Conservation (phyloP, 2,888 invertebrate genomes). For the Campopleginae sp. region DNA sequence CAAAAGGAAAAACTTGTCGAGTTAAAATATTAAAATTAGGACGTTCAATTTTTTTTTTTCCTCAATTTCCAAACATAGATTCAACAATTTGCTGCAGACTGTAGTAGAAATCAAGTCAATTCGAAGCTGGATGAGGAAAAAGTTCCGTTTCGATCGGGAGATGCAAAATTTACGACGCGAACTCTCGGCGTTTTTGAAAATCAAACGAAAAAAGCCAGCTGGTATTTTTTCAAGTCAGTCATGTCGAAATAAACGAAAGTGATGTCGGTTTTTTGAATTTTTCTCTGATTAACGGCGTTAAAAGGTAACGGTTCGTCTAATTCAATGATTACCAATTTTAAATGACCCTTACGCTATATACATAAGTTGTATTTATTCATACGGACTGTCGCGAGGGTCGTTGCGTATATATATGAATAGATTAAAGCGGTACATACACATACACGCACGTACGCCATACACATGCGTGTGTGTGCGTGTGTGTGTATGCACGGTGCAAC, state of each 20-base stretch:
- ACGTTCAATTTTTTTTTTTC: not conserved
- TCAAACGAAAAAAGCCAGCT: not conserved
- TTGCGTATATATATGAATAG: not conserved
- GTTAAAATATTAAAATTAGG: not conserved
- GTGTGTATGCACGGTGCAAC: constrained; percentile 45
- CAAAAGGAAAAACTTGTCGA: not conserved
- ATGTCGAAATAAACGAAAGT: not conserved
- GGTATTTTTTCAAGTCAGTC: not conserved
- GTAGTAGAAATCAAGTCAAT: not conserved
- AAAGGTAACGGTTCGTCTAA: not conserved
- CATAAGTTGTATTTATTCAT: not conserved
- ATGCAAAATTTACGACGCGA: not conserved
- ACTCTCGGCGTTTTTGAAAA: not conserved
- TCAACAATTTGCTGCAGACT: not conserved
- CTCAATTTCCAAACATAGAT: not conserved
- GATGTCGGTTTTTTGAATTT: not conserved
- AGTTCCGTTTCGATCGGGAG: not conserved
- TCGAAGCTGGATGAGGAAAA: not conserved
- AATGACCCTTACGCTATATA: not conserved
- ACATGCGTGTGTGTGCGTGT: not conserved
- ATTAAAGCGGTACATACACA: not conserved
- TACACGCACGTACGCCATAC: not conserved
- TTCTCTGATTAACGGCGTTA: not conserved
- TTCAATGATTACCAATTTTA: not conserved
- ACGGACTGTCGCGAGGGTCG: too few relatives aligned